Percentiles rank a stretch among this genome's conserved stretches.
Evolutionary conservation across 2,888 invertebrate species (phyloP).

Genomic region (Oscheius sp.): DNA sequence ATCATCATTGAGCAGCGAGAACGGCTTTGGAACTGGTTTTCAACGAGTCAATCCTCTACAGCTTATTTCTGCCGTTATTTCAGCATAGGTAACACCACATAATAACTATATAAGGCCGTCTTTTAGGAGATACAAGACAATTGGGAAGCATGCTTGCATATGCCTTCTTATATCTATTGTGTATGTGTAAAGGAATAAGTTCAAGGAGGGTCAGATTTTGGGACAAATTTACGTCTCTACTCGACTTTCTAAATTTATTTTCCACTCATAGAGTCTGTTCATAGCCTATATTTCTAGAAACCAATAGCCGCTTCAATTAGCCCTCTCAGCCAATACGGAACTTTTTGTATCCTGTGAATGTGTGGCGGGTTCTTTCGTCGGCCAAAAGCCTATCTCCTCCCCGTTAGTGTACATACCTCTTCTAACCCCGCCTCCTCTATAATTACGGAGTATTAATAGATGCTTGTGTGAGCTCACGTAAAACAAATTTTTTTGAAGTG

Average conservation of each 20-base stretch:
- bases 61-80: slow-evolving; percentile 11
- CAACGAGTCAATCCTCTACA: slow-evolving; percentile 22
- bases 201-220: no score
- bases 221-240: no score
- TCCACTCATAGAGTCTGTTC: no score
- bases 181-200: no score
- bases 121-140: no score
- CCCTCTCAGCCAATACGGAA: background rate
- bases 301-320: background rate
- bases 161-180: no score
- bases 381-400: background rate
- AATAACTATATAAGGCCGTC: no score
- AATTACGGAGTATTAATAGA: background rate
- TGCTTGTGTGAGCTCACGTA: slow-evolving; percentile 8
- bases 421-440: background rate
- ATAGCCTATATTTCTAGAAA: no score
- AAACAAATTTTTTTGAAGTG: slow-evolving; percentile 21
- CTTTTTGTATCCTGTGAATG: slow-evolving; percentile 5
- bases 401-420: slow-evolving; percentile 12
- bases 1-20: background rate
- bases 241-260: background rate
- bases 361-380: background rate
- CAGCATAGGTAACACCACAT: slow-evolving; percentile 18
- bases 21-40: no score
- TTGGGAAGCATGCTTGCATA: no score